Percentiles rank a stretch among this genome's conserved stretches.
phyloP scores from a whole-genome alignment of 1,140 invertebrate genomes.

The Hylaeus anthracinus region DNA sequence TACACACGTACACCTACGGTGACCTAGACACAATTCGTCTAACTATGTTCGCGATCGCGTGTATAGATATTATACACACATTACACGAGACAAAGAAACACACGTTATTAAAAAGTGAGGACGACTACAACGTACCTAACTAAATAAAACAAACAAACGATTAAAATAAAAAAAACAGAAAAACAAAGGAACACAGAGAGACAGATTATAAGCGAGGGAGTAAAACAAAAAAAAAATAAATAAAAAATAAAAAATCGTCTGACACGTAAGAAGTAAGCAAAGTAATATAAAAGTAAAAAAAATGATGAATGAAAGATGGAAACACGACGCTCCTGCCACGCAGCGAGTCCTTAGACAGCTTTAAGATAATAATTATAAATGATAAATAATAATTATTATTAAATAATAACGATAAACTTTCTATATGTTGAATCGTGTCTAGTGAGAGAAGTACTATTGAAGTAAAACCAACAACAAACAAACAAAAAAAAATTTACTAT shows the following conservation, averaged over 20 bases:
- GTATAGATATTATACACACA: constrained; percentile 24
- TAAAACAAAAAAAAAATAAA: constrained; percentile 6
- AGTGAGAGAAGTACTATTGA: constrained; percentile 77
- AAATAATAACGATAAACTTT: constrained; percentile 79
- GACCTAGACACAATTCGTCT: constrained; percentile 34
- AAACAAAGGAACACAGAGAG: constrained; percentile 43
- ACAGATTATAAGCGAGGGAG: constrained; percentile 36
- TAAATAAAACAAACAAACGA: constrained; percentile 42
- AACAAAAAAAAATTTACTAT: constrained; percentile 70
- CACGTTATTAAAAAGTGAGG: constrained; percentile 59
- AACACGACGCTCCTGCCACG: constrained; percentile 76
- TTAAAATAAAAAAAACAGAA: constrained; percentile 16
- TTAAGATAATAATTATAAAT: constrained; percentile 79
- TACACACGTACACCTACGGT: constrained; percentile 56
- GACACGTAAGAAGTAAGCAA: constrained; percentile 69
- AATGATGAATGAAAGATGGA: constrained; percentile 52
- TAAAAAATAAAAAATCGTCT: constrained; percentile 53
- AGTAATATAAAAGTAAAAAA: constrained; percentile 67
- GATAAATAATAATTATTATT: constrained; percentile 77
- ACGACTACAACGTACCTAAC: constrained; percentile 73
- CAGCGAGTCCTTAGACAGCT: constrained; percentile 79
- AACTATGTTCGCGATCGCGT: constrained; percentile 25
- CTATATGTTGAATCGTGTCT: constrained; percentile 80
- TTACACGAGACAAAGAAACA: constrained; percentile 18
- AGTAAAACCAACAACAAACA: constrained; percentile 71